Evolutionary conservation across 2,113 vertebrate species (phyloP).

Genomic region (Euleptes europaea): DNA sequence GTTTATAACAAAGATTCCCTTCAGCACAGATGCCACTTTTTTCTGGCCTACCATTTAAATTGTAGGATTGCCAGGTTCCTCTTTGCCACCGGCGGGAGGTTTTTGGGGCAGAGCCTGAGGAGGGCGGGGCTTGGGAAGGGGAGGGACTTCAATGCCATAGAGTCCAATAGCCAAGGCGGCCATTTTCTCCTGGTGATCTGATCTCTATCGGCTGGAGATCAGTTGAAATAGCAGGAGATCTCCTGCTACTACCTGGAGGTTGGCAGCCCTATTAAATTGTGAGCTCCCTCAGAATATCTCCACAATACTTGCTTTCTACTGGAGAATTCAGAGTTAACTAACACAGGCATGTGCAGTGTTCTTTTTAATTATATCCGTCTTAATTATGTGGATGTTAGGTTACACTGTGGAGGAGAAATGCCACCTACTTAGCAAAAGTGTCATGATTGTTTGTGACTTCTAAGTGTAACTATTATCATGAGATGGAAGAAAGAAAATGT

Average conservation of each 20-base stretch:
- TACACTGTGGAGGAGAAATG: constrained; percentile 18
- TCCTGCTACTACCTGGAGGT: too few relatives aligned
- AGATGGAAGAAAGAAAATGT: constrained; percentile 44
- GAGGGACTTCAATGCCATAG: too few relatives aligned
- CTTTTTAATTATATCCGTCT: constrained; percentile 13
- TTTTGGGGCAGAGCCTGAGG: too few relatives aligned
- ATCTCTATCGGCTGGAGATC: too few relatives aligned
- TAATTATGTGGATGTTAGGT: background rate
- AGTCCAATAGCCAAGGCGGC: too few relatives aligned
- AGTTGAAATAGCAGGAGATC: too few relatives aligned
- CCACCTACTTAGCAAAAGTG: constrained; percentile 21
- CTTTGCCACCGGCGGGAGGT: too few relatives aligned
- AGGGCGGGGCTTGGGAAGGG: too few relatives aligned
- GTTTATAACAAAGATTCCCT: background rate
- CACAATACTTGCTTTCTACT: background rate
- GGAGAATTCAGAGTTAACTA: background rate
- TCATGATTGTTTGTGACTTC: constrained; percentile 41
- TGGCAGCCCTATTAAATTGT: too few relatives aligned
- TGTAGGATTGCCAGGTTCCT: too few relatives aligned
- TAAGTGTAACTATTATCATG: constrained; percentile 23
- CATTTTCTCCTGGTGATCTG: too few relatives aligned
- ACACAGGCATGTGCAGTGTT: constrained; percentile 1
- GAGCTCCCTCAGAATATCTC: background rate
- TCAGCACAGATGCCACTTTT: background rate
- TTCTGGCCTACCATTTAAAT: background rate